Conservation (phyloP, 1,140 invertebrate species). For the Bursaphelenchus mucronatus region DNA sequence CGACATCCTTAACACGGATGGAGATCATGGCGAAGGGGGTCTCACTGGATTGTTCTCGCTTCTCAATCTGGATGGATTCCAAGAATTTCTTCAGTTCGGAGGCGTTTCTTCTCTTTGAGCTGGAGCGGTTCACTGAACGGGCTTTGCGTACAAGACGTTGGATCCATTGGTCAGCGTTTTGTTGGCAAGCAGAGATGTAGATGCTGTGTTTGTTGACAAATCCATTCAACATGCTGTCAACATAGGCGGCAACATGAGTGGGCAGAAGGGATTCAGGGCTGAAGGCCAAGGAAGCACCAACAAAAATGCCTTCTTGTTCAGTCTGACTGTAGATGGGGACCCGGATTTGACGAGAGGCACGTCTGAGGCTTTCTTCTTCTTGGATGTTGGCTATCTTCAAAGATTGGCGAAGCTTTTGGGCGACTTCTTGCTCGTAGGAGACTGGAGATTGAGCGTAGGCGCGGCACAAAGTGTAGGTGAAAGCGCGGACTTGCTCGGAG, state of each 20-base stretch:
- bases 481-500: constrained; percentile 46
- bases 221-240: constrained; percentile 46
- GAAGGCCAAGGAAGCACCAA: constrained; percentile 31
- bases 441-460: constrained; percentile 38
- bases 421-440: constrained; percentile 34
- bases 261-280: constrained; percentile 27
- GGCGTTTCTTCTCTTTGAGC: not conserved
- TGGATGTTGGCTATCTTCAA: constrained; percentile 37
- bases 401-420: constrained; percentile 32
- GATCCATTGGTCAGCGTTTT: constrained; percentile 44
- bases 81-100: not conserved
- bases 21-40: constrained; percentile 40
- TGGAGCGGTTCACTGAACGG: not conserved
- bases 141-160: constrained; percentile 19
- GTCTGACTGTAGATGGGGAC: constrained; percentile 29
- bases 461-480: constrained; percentile 41
- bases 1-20: constrained; percentile 35
- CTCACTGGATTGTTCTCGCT: constrained; percentile 7
- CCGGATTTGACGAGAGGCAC: constrained; percentile 17
- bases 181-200: constrained; percentile 35
- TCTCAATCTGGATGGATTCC: not conserved
- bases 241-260: constrained; percentile 20
- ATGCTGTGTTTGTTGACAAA: constrained; percentile 40
- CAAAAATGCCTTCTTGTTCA: constrained; percentile 44
- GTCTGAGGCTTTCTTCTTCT: constrained; percentile 22